Evolutionary conservation across 2,888 invertebrate genomes (phyloP).

Genomic region (Himalopsyche anomala): DNA sequence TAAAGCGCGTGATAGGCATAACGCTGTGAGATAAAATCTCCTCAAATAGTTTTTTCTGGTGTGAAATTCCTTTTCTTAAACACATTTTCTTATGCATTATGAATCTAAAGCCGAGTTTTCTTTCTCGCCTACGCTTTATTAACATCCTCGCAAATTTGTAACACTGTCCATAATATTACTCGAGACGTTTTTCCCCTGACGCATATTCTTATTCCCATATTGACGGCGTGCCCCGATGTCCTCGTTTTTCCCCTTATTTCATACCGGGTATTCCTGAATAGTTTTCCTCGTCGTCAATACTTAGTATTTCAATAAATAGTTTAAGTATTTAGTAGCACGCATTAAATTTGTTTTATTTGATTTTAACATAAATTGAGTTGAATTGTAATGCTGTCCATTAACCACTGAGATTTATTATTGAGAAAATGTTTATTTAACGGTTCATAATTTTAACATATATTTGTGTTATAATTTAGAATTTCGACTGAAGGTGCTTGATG

Average conservation of each 20-base stretch:
- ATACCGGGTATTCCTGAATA: neutral
- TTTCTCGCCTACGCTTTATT: conserved; percentile 16
- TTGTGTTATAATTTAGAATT: no score
- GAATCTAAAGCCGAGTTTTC: conserved; percentile 16
- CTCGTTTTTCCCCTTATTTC: neutral
- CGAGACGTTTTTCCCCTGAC: conserved; percentile 10
- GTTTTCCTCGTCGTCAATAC: no score
- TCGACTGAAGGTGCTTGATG: no score
- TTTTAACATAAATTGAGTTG: no score
- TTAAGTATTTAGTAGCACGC: no score
- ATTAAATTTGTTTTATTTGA: no score
- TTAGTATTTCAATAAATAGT: no score
- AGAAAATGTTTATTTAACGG: no score
- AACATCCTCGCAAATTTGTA: conserved; percentile 34
- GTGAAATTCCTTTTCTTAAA: neutral
- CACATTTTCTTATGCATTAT: conserved; percentile 13
- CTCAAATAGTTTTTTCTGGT: neutral
- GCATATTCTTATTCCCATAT: conserved; percentile 45
- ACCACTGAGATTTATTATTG: no score
- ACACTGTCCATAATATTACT: conserved; percentile 34
- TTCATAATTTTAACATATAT: no score
- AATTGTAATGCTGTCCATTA: no score
- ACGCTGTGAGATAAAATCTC: neutral
- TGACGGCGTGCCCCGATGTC: conserved; percentile 42
- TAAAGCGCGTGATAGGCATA: neutral